Percentiles rank a stretch among this genome's conserved stretches.
Conservation (phyloP, 2,888 invertebrate genomes). For the Lepidocyrtinus sp. region DNA sequence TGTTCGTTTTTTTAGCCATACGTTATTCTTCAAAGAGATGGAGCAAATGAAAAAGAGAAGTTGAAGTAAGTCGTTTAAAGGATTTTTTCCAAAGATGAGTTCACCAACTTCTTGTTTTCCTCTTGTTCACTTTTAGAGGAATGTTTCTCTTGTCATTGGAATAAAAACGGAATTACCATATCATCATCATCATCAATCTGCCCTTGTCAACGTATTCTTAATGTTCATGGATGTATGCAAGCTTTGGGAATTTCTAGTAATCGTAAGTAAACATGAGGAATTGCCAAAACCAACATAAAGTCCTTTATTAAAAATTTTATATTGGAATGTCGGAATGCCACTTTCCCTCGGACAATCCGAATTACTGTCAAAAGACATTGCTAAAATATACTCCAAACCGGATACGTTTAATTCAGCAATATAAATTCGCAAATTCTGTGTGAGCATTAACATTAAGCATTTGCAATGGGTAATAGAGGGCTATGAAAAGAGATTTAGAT, state of each 20-base stretch:
- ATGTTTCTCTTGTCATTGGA: constrained; percentile 55
- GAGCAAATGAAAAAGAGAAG: constrained; percentile 20
- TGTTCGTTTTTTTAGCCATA: too few relatives aligned
- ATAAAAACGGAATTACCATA: constrained; percentile 49
- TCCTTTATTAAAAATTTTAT: not conserved
- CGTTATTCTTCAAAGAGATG: constrained; percentile 16
- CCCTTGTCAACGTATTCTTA: constrained; percentile 56
- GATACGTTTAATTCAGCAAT: too few relatives aligned
- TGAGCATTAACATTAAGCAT: too few relatives aligned
- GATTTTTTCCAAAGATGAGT: constrained; percentile 41
- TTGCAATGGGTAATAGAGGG: too few relatives aligned
- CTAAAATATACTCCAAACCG: too few relatives aligned
- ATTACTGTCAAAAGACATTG: too few relatives aligned
- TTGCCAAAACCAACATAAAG: not conserved
- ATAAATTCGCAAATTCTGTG: too few relatives aligned
- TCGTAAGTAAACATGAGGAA: not conserved
- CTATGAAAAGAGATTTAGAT: too few relatives aligned
- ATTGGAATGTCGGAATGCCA: not conserved
- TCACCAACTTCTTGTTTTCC: constrained; percentile 46
- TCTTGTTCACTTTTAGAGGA: constrained; percentile 49
- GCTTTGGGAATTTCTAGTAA: not conserved
- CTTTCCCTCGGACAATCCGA: too few relatives aligned
- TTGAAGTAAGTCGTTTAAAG: not conserved
- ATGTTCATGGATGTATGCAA: not conserved
- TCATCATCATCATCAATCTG: constrained; percentile 54